Evolutionary conservation across 1,140 invertebrate species (phyloP).

Genomic region (Musca domestica): DNA sequence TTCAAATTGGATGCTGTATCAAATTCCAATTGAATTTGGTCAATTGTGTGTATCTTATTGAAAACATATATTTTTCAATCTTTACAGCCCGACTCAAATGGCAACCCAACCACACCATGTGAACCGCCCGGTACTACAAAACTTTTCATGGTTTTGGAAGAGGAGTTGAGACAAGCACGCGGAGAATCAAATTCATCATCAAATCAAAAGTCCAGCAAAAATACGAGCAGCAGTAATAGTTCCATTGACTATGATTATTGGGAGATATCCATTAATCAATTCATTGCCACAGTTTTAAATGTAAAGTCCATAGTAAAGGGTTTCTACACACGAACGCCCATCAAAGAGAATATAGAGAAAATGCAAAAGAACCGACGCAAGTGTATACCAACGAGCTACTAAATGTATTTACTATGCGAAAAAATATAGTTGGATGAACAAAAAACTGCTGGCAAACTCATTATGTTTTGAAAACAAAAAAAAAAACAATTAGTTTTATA

Average conservation of each 20-base stretch:
- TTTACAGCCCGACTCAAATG: conserved; percentile 49
- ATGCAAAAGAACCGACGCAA: conserved; percentile 51
- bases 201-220: conserved; percentile 8
- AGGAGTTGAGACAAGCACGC: conserved; percentile 40
- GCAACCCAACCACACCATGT: conserved; percentile 48
- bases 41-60: neutral
- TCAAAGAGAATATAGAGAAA: conserved; percentile 47
- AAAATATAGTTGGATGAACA: too few species aligned
- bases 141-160: conserved; percentile 44
- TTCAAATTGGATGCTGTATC: too few species aligned
- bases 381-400: conserved; percentile 34
- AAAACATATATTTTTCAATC: neutral
- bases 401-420: neutral
- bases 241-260: conserved; percentile 42
- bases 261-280: conserved; percentile 51
- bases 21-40: neutral
- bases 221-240: conserved; percentile 36
- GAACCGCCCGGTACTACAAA: conserved; percentile 41
- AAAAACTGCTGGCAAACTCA: too few species aligned
- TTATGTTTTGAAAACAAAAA: too few species aligned
- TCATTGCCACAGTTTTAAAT: conserved; percentile 46
- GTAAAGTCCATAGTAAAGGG: conserved; percentile 42
- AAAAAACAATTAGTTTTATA: too few species aligned
- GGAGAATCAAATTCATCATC: conserved; percentile 3
- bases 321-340: conserved; percentile 39